phyloP scores from a whole-genome alignment of 2,113 vertebrate genomes.

The Pterocles burchelli region DNA sequence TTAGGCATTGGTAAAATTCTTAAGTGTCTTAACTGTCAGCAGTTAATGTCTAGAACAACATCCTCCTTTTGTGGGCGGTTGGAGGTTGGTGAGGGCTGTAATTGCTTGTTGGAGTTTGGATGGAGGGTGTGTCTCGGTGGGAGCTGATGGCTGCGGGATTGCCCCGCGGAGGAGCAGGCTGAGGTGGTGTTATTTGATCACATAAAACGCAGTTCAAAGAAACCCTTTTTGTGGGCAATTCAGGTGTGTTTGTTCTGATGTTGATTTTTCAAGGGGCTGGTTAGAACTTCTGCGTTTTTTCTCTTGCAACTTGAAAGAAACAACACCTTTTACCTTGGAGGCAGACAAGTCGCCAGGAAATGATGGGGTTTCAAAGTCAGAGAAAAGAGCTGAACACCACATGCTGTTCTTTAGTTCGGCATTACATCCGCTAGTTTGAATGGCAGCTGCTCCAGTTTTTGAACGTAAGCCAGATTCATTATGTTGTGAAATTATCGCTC shows the following conservation, averaged over 20 bases:
- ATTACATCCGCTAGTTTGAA: conserved; percentile 25
- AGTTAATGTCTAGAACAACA: background rate
- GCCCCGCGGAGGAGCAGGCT: conserved; percentile 12
- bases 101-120: conserved; percentile 9
- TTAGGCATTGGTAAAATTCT: background rate
- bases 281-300: background rate
- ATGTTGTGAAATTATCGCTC: conserved; percentile 55
- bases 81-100: background rate
- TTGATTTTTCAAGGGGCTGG: conserved; percentile 6
- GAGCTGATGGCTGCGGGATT: background rate
- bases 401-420: conserved; percentile 14
- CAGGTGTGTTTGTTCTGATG: conserved; percentile 42
- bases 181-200: conserved; percentile 22
- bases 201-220: background rate
- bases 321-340: conserved; percentile 33
- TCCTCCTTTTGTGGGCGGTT: conserved; percentile 3
- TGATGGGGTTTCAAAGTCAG: conserved; percentile 59
- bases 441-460: conserved; percentile 47
- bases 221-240: background rate
- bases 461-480: conserved; percentile 49
- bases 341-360: conserved; percentile 44
- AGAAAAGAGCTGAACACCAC: conserved; percentile 62
- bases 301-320: conserved; percentile 30
- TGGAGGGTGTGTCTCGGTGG: background rate
- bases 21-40: background rate